Evolutionary conservation across 2,888 invertebrate genomes (phyloP), one percentile per base, ranked within the genome.

Genomic region (Melangyna quadrimaculata): DNA sequence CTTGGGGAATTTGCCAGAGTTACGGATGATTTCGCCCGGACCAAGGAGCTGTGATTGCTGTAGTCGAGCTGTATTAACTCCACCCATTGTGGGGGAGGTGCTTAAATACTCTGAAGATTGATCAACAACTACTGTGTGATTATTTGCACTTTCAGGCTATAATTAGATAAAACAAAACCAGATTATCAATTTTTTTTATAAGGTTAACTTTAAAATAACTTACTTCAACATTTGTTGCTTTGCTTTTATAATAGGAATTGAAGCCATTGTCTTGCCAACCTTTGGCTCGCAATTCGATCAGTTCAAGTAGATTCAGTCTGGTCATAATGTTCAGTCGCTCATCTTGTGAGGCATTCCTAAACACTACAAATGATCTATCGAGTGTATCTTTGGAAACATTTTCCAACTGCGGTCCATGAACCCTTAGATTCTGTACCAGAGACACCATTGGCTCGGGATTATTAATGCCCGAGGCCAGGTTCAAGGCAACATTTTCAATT

Each of bases 201-300:
- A 22, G 2, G 17, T 10, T 14, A 0, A 8, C 12, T 8, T 32
- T n/a, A 3, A 19, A 57, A 19, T 29, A 17, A 75, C 87, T 88
- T 79, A 93, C 93, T 91, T 93, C 94, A 90, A 94, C 93, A 90
- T 94, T 94, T 88, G 94, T 94, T 91, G 94, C 94, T 91, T 94
- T 94, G 89, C 94, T 94, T 91, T 95, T 95, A 91, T 97, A 98
- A 92, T 97, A 98, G 90, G 95, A 95, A 92, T 95, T 95, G 94
- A 97, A 95, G 89, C 96, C 95, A 92, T 97, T 96, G 88, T 96
- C 95, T 91, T 96, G 95, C 98, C 98, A 98, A 90, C 96, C 95
- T 93, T 96, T 96, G 87, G 98, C 98, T 91, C 98, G 94, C 90
- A 98, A 93, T 93, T 98, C 98, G 89, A 98, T 97, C 87, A 98